phyloP scores from a whole-genome alignment of 1,140 invertebrate genomes.

The Nautilus pompilius region DNA sequence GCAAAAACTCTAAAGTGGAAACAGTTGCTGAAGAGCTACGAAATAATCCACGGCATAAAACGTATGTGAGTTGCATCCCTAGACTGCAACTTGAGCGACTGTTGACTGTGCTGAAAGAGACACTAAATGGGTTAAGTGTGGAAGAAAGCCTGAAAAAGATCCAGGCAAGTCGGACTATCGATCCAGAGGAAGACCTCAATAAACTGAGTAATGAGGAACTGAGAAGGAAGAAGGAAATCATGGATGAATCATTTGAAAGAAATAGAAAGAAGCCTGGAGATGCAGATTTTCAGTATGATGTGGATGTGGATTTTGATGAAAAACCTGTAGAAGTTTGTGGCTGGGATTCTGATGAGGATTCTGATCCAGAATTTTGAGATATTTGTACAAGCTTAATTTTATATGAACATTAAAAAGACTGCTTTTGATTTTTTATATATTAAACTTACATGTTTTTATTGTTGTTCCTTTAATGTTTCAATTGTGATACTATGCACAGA shows the following conservation, averaged over 20 bases:
- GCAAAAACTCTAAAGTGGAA: conserved; percentile 37
- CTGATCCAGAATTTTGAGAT: conserved; percentile 40
- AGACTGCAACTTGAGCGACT: conserved; percentile 41
- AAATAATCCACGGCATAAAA: conserved; percentile 31
- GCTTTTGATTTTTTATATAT: no score
- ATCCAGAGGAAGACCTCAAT: conserved; percentile 59
- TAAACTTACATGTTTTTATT: no score
- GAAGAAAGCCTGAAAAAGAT: conserved; percentile 51
- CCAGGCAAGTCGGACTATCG: conserved; percentile 38
- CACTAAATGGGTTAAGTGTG: conserved; percentile 40
- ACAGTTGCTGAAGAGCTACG: conserved; percentile 37
- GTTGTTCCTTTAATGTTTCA: no score
- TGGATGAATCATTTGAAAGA: conserved; percentile 56
- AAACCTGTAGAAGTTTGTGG: conserved; percentile 34
- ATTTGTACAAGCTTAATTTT: no score
- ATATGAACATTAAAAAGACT: no score
- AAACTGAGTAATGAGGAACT: conserved; percentile 53
- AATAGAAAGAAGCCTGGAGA: conserved; percentile 55
- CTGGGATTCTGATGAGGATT: conserved; percentile 44
- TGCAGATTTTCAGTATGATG: conserved; percentile 57
- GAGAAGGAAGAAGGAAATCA: conserved; percentile 55
- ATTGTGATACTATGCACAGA: no score
- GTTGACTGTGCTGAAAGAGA: conserved; percentile 45
- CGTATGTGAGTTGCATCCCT: conserved; percentile 39
- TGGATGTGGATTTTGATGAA: conserved; percentile 52